phyloP scores from a whole-genome alignment of 2,797 vertebrate species.

The Betta splendens region DNA sequence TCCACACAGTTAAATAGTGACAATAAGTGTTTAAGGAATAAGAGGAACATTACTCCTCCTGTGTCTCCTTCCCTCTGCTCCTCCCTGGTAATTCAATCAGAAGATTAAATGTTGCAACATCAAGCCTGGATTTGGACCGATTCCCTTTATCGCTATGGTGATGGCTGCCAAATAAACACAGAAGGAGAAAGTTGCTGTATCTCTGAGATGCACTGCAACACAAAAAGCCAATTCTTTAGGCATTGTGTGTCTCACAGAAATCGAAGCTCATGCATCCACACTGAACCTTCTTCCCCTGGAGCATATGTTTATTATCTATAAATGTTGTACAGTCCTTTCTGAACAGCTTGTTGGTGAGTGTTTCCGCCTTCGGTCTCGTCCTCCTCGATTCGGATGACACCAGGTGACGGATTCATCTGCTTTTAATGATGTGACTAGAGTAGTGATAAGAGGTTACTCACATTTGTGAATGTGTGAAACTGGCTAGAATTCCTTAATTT shows the following conservation, averaged over 20 bases:
- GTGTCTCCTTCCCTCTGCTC: slow-evolving; percentile 36
- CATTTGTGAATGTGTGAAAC: too few relatives aligned
- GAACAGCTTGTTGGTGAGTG: too few relatives aligned
- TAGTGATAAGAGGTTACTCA: too few relatives aligned
- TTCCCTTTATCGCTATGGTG: slow-evolving; percentile 59
- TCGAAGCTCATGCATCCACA: background rate
- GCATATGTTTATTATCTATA: too few relatives aligned
- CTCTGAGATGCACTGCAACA: slow-evolving; percentile 47
- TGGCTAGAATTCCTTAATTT: too few relatives aligned
- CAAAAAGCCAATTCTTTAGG: slow-evolving; percentile 16
- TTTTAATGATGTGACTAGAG: too few relatives aligned
- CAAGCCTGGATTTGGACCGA: slow-evolving; percentile 51
- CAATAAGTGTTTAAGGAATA: slow-evolving; percentile 47
- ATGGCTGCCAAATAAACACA: slow-evolving; percentile 60
- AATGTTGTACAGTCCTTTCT: too few relatives aligned
- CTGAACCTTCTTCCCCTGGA: too few relatives aligned
- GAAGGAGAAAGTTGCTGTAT: slow-evolving; percentile 38
- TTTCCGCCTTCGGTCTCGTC: too few relatives aligned
- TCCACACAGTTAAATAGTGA: slow-evolving; percentile 20
- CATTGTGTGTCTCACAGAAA: slow-evolving; percentile 20
- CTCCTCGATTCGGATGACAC: too few relatives aligned
- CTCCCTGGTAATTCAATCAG: slow-evolving; percentile 72
- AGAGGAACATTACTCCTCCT: slow-evolving; percentile 21
- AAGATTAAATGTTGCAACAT: slow-evolving; percentile 76
- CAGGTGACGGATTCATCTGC: too few relatives aligned